Conservation (phyloP, 2,888 invertebrate genomes). For the Polietes domitor region DNA sequence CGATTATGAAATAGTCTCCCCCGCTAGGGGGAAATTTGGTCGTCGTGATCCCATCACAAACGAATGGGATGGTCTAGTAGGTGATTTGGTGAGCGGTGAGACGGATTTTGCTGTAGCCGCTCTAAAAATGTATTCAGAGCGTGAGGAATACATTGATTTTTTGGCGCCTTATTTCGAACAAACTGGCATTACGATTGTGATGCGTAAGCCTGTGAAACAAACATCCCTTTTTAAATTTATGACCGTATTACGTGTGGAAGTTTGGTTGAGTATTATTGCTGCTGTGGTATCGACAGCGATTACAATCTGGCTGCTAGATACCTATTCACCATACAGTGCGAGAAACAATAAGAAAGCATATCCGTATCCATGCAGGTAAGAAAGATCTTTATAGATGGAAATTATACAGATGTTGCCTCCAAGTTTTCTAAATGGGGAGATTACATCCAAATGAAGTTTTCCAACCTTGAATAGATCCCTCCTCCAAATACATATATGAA, state of each 20-base stretch:
- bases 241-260: conserved; percentile 93
- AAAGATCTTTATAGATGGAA: too few species aligned
- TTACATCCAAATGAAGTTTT: too few species aligned
- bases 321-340: conserved; percentile 94
- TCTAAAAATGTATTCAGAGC: conserved; percentile 93
- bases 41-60: conserved; percentile 84
- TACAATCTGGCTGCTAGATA: conserved; percentile 94
- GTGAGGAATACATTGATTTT: conserved; percentile 94
- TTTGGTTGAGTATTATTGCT: conserved; percentile 93
- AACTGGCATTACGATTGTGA: conserved; percentile 94
- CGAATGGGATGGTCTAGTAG: conserved; percentile 91
- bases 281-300: conserved; percentile 91
- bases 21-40: conserved; percentile 86
- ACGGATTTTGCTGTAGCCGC: conserved; percentile 92
- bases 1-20: conserved; percentile 89
- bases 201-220: conserved; percentile 90
- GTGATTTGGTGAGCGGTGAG: conserved; percentile 90
- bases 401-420: too few species aligned
- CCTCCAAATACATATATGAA: too few species aligned
- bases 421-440: too few species aligned
- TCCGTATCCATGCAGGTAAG: conserved; percentile 87
- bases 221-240: conserved; percentile 95
- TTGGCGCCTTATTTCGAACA: conserved; percentile 95
- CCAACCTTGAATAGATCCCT: too few species aligned
- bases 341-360: conserved; percentile 90